These are phyloP conservation scores for Dromius quadrimaculatus DNA, from an alignment of 2,888 invertebrate species.

Conservation along the genomic window DNA sequence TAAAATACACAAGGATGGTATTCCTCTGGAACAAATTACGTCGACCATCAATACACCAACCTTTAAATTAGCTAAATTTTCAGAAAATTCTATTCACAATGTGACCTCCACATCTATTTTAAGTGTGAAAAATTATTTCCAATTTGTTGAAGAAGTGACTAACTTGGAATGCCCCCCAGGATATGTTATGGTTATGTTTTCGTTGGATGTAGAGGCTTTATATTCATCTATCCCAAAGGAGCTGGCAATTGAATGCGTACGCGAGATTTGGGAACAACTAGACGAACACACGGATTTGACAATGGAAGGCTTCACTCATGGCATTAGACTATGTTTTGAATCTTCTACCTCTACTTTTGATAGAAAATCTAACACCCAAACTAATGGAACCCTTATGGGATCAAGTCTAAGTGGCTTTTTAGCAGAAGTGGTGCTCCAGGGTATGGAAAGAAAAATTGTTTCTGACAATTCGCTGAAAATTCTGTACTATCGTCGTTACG, in stretches of 20 bases:
- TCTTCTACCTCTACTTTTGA: no score
- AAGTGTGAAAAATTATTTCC: no score
- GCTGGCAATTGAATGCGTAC: background rate
- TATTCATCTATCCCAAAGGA: background rate
- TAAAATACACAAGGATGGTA: no score
- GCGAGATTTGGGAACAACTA: background rate
- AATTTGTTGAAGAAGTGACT: background rate
- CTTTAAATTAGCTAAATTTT: background rate
- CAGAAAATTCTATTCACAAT: background rate
- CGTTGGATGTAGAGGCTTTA: background rate
- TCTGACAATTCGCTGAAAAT: background rate
- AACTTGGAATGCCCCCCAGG: background rate
- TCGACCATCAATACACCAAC: background rate
- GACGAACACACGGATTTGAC: background rate
- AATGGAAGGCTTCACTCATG: background rate
- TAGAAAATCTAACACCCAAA: background rate
- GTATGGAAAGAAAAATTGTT: background rate
- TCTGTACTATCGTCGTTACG: background rate
- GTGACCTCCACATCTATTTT: background rate
- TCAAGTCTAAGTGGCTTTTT: background rate
- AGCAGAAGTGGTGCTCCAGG: background rate
- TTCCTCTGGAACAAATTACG: background rate
- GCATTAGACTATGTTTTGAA: background rate
- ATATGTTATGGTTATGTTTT: background rate
- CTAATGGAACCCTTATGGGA: background rate